Evolutionary conservation across 2,888 invertebrate species (phyloP).

Genomic region (Sesia apiformis): DNA sequence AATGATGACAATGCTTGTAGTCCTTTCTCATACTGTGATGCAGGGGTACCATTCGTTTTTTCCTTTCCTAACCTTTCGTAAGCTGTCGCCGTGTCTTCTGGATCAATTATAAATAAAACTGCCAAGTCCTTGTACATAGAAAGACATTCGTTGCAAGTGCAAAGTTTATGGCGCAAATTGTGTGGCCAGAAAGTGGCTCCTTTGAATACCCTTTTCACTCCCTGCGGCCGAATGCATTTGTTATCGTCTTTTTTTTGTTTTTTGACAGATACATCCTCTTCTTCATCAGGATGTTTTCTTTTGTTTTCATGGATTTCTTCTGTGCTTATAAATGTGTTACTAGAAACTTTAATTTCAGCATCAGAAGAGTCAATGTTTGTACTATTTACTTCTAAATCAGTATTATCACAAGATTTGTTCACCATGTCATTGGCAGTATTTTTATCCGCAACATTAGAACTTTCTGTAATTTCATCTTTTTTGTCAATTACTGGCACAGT

Average conservation of each 20-base stretch:
- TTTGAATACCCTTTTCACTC: constrained; percentile 32
- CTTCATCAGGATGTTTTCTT: constrained; percentile 39
- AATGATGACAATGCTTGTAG: constrained; percentile 86
- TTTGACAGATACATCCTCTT: constrained; percentile 22
- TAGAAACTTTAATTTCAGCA: neutral
- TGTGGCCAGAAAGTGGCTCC: constrained; percentile 86
- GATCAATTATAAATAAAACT: constrained; percentile 83
- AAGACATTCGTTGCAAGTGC: constrained; percentile 79
- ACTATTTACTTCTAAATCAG: too few species aligned
- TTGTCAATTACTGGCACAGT: neutral
- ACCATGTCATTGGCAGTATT: constrained; percentile 1
- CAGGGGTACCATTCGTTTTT: constrained; percentile 55
- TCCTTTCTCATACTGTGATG: constrained; percentile 82
- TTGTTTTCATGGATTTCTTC: constrained; percentile 25
- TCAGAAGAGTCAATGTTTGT: neutral
- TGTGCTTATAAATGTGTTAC: neutral
- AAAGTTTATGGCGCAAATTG: constrained; percentile 85
- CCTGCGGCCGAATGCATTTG: constrained; percentile 42
- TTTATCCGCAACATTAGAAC: constrained; percentile 4
- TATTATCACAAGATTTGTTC: neutral
- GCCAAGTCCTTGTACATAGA: constrained; percentile 81
- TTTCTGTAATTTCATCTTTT: neutral
- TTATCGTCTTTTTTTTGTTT: constrained; percentile 36
- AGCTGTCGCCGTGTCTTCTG: constrained; percentile 86
- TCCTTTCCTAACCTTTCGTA: constrained; percentile 86